phyloP scores from a whole-genome alignment of 2,113 vertebrate genomes.

The Galeopterus variegatus region DNA sequence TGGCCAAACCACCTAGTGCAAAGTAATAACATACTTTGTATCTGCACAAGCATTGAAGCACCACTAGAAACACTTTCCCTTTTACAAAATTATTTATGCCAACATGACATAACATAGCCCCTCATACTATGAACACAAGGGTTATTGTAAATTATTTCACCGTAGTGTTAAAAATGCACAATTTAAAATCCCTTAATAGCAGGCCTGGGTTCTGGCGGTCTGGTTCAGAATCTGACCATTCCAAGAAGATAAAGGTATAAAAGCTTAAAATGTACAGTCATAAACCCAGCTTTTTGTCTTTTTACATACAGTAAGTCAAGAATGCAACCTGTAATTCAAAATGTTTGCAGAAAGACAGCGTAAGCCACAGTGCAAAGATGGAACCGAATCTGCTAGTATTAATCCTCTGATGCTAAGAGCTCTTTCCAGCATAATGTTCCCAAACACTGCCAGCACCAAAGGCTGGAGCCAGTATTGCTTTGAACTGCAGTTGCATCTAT shows the following conservation, averaged over 20 bases:
- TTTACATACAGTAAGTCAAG: constrained; percentile 83
- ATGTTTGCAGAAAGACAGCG: constrained; percentile 83
- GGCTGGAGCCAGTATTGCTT: constrained; percentile 69
- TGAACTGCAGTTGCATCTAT: constrained; percentile 74
- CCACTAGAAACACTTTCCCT: constrained; percentile 41
- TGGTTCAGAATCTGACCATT: constrained; percentile 82
- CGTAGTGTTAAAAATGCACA: constrained; percentile 87
- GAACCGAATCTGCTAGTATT: constrained; percentile 86
- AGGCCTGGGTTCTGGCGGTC: constrained; percentile 66
- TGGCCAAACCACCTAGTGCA: background rate
- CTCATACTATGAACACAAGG: constrained; percentile 15
- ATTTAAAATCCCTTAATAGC: constrained; percentile 87
- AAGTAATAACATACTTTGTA: constrained; percentile 59
- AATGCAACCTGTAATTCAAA: constrained; percentile 85
- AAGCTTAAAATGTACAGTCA: constrained; percentile 87
- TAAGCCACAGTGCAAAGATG: constrained; percentile 84
- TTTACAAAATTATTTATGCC: constrained; percentile 35
- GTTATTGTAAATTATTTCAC: constrained; percentile 61
- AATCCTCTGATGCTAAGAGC: constrained; percentile 43
- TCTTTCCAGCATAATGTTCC: constrained; percentile 55
- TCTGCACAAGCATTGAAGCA: background rate
- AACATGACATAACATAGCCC: background rate
- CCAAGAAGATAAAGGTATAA: constrained; percentile 83
- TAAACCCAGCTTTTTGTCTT: constrained; percentile 86
- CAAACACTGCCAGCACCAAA: constrained; percentile 68